Base-by-base conservation (phyloP, 2,797 vertebrate genomes). In the Halcyon leucocephala region DNA sequence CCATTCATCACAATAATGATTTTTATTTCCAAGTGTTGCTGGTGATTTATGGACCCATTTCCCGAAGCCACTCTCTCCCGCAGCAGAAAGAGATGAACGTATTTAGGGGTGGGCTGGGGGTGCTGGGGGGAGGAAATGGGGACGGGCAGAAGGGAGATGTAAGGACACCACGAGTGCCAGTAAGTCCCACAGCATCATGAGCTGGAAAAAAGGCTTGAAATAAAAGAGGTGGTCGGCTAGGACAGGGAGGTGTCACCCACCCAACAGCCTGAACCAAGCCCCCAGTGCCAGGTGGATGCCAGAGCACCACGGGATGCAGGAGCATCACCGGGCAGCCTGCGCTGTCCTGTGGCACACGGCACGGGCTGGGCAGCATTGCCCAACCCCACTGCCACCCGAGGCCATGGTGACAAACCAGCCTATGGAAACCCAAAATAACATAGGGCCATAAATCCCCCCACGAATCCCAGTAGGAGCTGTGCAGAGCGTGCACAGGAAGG, bases 1-100 rank as follows among this genome's bases (percentile, higher is more conserved):
- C 42, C 81, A 93, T 96, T 79, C 64, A 95, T 96, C 96, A 96
- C 89, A 48, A 5, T 2, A 80, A 95, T 60, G 87, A 70, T 52
- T 92, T 96, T 71, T 35, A 92, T 95, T 95, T 95, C 96, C 91
- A 54, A 11, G 66, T n/a, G 12, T 55, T 28, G 4, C 52, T 0
- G 1, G 28, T 95, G 94, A 95, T 95, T 91, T 91, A 96, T 90
- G 88, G 90, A 55, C 54, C 80, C 7, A 28, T 39, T 96, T 91
- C 93, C 89, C 9, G 7, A 48, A 82, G 72, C 77, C 1, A 3
- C 19, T 79, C 42, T 54, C 78, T 80, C 73, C 65, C 1, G 22
- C 55, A 35, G 86, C 82, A 72, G 86, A 55, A 80, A 28, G 5
- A 49, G 74, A 49, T 46, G 85, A 4, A 60, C 14, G 55, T 4